Conservation (phyloP, 2,113 vertebrate species). For the Prionailurus bengalensis region DNA sequence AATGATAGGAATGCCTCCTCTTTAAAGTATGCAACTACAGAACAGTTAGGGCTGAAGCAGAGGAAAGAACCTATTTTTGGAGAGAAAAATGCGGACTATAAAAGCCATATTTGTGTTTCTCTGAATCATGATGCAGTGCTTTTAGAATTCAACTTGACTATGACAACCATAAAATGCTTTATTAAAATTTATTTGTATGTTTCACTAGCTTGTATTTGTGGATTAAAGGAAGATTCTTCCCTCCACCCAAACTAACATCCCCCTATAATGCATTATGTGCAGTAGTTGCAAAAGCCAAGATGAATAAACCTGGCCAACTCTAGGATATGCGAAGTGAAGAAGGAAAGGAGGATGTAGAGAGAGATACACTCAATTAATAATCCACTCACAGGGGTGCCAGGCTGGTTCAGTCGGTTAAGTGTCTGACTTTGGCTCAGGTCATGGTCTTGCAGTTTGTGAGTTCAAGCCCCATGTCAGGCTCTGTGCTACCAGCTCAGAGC, state of each 20-base stretch:
- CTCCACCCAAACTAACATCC: background rate
- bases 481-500: no score
- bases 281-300: background rate
- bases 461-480: no score
- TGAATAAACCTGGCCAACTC: background rate
- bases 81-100: constrained; percentile 20
- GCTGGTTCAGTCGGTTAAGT: no score
- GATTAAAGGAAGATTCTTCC: background rate
- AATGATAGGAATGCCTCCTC: background rate
- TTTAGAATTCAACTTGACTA: constrained; percentile 45
- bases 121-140: background rate
- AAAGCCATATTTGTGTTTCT: constrained; percentile 15
- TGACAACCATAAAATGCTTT: constrained; percentile 11
- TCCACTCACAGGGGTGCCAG: no score
- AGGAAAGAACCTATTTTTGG: constrained; percentile 19
- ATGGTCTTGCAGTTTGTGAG: no score
- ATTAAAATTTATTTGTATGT: constrained; percentile 16
- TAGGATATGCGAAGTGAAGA: background rate
- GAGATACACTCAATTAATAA: background rate
- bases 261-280: background rate
- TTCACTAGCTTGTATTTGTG: background rate
- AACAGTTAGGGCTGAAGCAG: background rate
- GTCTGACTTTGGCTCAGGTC: no score
- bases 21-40: background rate
- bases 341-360: background rate